Percentiles rank a stretch among this genome's conserved stretches.
These are phyloP conservation scores for Condylostylus longicornis DNA, from an alignment of 1,140 invertebrate genomes.

Conservation along the genomic window DNA sequence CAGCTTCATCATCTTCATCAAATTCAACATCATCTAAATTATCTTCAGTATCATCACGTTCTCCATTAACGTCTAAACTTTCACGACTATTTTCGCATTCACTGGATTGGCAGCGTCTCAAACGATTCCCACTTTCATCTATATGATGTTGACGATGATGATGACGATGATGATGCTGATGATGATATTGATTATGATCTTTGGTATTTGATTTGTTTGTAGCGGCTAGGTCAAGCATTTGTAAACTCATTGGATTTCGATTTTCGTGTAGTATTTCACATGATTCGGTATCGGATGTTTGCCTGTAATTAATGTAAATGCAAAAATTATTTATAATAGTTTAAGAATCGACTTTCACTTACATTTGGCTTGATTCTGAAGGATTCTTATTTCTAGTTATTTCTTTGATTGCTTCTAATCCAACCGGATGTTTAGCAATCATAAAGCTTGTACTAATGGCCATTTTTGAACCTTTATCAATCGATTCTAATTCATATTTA, in stretches of 20 bases:
- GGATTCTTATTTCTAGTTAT: conserved; percentile 31
- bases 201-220: conserved; percentile 8
- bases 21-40: conserved; percentile 30
- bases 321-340: neutral
- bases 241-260: conserved; percentile 22
- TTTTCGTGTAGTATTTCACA: conserved; percentile 31
- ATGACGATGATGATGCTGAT: too few relatives aligned
- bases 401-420: conserved; percentile 31
- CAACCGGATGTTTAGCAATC: conserved; percentile 30
- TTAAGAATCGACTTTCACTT: conserved; percentile 8
- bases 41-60: conserved; percentile 28
- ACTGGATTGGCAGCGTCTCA: conserved; percentile 3
- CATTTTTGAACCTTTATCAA: conserved; percentile 11
- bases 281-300: conserved; percentile 31
- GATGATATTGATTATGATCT: conserved; percentile 6
- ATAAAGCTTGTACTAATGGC: conserved; percentile 27
- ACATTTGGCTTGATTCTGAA: conserved; percentile 32
- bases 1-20: conserved; percentile 27
- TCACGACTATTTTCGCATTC: conserved; percentile 8
- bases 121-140: too few relatives aligned
- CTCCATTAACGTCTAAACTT: conserved; percentile 12
- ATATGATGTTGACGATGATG: too few relatives aligned
- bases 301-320: conserved; percentile 14
- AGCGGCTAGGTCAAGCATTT: conserved; percentile 15
- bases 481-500: conserved; percentile 11